Percentiles rank a stretch among this genome's conserved stretches.
These are phyloP conservation scores for Geococcyx californianus DNA, from an alignment of 2,113 vertebrate species.

Conservation along the genomic window DNA sequence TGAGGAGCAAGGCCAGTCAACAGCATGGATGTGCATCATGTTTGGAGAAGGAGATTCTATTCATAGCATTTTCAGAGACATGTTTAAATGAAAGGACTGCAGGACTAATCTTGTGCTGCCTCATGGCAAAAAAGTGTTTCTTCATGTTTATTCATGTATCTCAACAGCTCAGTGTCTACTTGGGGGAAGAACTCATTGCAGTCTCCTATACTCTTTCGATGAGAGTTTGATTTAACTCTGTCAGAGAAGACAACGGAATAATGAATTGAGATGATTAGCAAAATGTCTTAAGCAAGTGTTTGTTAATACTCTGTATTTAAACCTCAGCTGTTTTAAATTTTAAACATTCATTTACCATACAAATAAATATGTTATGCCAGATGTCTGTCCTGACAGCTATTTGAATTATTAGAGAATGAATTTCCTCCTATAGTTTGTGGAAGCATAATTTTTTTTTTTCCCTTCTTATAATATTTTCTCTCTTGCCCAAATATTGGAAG, in stretches of 20 bases:
- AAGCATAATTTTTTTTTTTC: neutral
- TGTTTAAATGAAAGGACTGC: neutral
- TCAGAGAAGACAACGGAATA: neutral
- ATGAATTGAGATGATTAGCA: neutral
- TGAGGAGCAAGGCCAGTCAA: fast-evolving
- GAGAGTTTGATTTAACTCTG: neutral
- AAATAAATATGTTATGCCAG: neutral
- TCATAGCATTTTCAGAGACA: neutral
- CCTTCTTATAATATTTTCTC: neutral
- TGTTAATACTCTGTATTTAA: neutral
- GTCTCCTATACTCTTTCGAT: neutral
- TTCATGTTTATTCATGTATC: neutral
- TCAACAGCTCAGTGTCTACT: neutral
- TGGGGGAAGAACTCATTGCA: neutral
- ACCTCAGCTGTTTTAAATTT: neutral
- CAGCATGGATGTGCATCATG: fast-evolving
- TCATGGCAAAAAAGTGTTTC: neutral
- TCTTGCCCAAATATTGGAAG: neutral
- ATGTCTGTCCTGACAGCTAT: neutral
- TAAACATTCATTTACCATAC: neutral
- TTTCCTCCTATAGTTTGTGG: neutral
- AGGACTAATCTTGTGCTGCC: neutral
- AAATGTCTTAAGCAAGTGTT: neutral
- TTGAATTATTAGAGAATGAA: neutral
- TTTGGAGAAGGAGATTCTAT: neutral